Conservation (phyloP, 2,797 vertebrate species). For the Pseudomugil gertrudae region DNA sequence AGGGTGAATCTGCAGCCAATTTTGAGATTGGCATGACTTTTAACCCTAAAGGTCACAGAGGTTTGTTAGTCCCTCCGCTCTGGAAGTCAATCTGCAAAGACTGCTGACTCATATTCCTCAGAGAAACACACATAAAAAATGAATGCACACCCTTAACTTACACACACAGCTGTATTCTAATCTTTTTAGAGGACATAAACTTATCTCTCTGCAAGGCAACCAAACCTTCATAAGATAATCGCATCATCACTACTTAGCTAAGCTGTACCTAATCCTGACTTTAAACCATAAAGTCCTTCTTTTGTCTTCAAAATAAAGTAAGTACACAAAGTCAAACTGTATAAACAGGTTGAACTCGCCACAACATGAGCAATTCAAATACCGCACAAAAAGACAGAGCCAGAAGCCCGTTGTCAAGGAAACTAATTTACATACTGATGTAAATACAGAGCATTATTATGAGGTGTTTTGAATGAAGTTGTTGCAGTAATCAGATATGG, state of each 20-base stretch:
- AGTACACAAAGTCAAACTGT: neutral
- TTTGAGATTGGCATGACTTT: constrained; percentile 43
- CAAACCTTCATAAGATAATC: neutral
- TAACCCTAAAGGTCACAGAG: constrained; percentile 41
- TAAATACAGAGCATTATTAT: too few relatives aligned
- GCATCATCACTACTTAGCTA: neutral
- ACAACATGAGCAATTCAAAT: neutral
- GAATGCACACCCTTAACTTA: neutral
- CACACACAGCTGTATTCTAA: neutral
- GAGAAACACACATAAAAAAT: constrained; percentile 8
- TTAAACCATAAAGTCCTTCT: neutral
- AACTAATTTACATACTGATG: neutral
- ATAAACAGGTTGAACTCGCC: neutral
- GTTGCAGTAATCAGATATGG: neutral
- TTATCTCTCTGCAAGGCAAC: neutral
- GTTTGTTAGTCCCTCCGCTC: constrained; percentile 30
- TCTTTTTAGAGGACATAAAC: constrained; percentile 13
- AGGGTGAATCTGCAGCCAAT: constrained; percentile 18
- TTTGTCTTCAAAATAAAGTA: neutral
- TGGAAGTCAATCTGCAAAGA: constrained; percentile 42
- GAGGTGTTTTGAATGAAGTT: neutral
- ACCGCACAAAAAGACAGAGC: neutral
- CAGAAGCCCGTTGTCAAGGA: neutral
- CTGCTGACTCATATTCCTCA: constrained; percentile 54
- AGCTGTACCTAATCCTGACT: neutral